Evolutionary conservation across 2,797 vertebrate species (phyloP).

Genomic region (Sus cebifrons): DNA sequence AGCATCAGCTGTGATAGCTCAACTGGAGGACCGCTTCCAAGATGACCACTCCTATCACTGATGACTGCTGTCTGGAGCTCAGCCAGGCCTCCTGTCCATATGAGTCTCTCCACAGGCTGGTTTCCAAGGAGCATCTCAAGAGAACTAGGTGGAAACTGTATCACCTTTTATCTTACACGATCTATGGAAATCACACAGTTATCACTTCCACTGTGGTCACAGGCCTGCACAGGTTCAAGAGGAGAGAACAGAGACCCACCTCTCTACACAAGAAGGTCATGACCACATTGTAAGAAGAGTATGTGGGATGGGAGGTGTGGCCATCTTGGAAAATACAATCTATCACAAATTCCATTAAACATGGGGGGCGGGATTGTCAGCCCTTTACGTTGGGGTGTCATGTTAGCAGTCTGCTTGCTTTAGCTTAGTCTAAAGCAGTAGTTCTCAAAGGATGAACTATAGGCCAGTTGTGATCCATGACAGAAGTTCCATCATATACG

Average conservation of each 20-base stretch:
- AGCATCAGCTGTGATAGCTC: neutral
- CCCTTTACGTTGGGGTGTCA: neutral
- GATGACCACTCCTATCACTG: neutral
- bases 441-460: neutral
- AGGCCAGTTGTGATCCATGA: neutral
- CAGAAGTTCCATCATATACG: neutral
- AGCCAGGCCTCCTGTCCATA: neutral
- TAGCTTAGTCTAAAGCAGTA: neutral
- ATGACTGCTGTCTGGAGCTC: neutral
- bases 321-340: conserved; percentile 17
- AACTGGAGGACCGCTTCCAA: neutral
- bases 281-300: neutral
- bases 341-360: neutral
- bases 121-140: conserved; percentile 7
- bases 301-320: neutral
- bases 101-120: neutral
- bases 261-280: neutral
- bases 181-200: neutral
- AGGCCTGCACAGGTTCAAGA: conserved; percentile 7
- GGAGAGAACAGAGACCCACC: neutral
- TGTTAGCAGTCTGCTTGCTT: neutral
- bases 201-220: neutral
- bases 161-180: neutral
- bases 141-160: neutral
- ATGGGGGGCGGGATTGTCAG: neutral